Evolutionary conservation across 2,113 vertebrate species (phyloP).

Genomic region (Solenodon paradoxus): DNA sequence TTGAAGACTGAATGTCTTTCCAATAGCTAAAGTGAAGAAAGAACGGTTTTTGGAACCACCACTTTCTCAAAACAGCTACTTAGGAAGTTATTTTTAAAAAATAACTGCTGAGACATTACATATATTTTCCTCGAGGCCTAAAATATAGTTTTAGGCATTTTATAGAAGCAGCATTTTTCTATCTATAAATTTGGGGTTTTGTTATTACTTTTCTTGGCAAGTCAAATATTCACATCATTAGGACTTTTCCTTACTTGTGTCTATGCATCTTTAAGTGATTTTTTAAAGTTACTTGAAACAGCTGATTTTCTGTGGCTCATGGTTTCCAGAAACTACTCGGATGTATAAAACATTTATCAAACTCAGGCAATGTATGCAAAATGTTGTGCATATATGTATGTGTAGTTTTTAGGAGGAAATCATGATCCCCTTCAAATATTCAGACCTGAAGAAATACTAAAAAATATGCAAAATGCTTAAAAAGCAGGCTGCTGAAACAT

Average conservation of each 20-base stretch:
- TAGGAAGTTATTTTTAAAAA: background rate
- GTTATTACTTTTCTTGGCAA: slow-evolving; percentile 2
- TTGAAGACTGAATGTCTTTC: background rate
- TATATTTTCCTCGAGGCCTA: background rate
- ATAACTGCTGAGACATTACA: background rate
- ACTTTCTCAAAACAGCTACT: background rate
- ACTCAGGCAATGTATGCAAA: background rate
- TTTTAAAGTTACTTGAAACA: slow-evolving; percentile 26
- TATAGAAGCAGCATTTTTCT: background rate
- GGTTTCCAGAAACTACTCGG: slow-evolving; percentile 10
- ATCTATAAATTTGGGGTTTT: background rate
- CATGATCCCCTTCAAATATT: background rate
- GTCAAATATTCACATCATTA: background rate
- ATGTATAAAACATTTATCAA: background rate
- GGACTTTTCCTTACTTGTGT: background rate
- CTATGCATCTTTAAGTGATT: background rate
- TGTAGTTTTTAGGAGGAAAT: background rate
- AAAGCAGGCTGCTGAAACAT: background rate
- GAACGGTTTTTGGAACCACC: background rate
- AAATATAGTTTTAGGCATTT: background rate
- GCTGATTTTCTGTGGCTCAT: background rate
- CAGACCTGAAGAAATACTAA: background rate
- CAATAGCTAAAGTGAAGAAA: background rate
- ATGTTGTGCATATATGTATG: background rate
- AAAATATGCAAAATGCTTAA: background rate